Base-by-base conservation (phyloP, 2,113 vertebrate genomes). In the Gadus chalcogrammus region DNA sequence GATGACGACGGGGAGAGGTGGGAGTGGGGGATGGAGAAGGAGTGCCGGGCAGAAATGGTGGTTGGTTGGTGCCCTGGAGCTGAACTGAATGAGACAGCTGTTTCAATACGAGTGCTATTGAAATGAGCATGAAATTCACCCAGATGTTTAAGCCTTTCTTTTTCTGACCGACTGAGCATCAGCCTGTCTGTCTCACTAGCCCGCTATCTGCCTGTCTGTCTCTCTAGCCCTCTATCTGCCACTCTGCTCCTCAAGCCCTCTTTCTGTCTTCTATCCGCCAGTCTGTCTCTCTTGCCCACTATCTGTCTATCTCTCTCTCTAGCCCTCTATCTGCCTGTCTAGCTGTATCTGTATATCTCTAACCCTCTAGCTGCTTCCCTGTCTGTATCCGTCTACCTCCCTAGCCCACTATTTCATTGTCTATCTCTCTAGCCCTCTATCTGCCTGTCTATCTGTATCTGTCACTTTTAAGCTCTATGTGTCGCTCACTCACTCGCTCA, bases 101-200 rank as follows among this genome's bases (percentile, higher is more conserved):
- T 76, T 68, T 35, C 8, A 7, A 61, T 6, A 3, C 5, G 16
- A 27, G 65, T 18, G 59, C 55, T 15, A 8, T 27, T 13, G 31
- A 17, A 15, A 63, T 61, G n/a, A 28, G 17, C 5, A 68, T 66
- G 66, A 67, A 20, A 72, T 71, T 61, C 74, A 53, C 63, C 52
- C 82, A 82, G 77, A 84, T 84, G 79, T 81, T 82, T 52, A 65
- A 71, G 71, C 61, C 56, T 38, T 28, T 35, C 9, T 48, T 20
- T 35, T 52, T 27, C 15, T 18, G 59, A 7, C 59, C 59, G 0
- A 55, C 27, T 53, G 60, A 64, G 17, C 72, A 67, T 16, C n/a
- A 38, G 55, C 64, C 38, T 62, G 61, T 61, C 72, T 4, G 67
- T 58, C 59, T 62, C 20, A 15, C 20, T 61, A n/a, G 22, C 22